Conservation (phyloP, 2,888 invertebrate species). For the Philereme transversata region DNA sequence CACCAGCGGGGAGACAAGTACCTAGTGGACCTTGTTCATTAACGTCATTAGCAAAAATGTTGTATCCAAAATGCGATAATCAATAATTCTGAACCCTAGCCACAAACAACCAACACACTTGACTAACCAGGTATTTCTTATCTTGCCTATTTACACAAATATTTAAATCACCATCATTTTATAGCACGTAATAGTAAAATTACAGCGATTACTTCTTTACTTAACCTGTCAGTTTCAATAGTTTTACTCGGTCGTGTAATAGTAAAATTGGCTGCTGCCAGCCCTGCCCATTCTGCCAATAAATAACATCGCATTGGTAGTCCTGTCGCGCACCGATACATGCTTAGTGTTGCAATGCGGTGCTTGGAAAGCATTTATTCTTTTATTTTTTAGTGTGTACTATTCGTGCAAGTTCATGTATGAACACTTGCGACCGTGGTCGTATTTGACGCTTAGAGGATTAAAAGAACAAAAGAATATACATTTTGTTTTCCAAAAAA, state of each 20-base stretch:
- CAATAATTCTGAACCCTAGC: background rate
- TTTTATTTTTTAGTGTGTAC: background rate
- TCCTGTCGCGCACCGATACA: constrained; percentile 24
- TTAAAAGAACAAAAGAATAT: too few relatives aligned
- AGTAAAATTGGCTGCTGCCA: constrained; percentile 22
- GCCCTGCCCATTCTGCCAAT: constrained; percentile 32
- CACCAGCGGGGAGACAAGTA: too few relatives aligned
- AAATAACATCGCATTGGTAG: constrained; percentile 35
- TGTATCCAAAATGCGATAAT: background rate
- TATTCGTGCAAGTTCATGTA: too few relatives aligned
- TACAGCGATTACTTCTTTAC: constrained; percentile 21
- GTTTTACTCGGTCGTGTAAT: constrained; percentile 6
- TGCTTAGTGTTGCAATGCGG: constrained; percentile 19
- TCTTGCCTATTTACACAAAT: background rate
- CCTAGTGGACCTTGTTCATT: too few relatives aligned
- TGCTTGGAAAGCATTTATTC: background rate
- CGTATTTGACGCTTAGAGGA: too few relatives aligned
- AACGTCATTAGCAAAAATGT: too few relatives aligned
- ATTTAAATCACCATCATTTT: constrained; percentile 16
- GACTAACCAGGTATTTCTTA: background rate
- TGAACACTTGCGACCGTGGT: too few relatives aligned
- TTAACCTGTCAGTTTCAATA: constrained; percentile 33
- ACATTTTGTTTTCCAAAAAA: too few relatives aligned
- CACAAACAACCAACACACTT: background rate
- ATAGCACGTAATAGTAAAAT: constrained; percentile 15